phyloP scores from a whole-genome alignment of 23 tunicate genomes.

The Ciona savignyi region DNA sequence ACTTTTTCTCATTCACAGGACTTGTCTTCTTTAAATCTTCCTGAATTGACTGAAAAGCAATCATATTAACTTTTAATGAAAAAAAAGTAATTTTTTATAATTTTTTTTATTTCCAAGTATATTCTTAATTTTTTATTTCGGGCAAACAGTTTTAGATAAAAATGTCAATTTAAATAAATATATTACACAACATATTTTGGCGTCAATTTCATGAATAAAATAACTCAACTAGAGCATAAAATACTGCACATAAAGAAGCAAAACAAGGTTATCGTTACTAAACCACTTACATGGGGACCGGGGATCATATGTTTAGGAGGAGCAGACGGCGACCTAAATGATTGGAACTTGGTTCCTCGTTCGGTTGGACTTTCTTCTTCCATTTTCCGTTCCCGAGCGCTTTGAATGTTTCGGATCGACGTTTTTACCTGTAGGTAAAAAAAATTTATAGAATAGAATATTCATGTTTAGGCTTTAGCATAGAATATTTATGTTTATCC shows the following conservation, averaged over 20 bases:
- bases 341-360: constrained; percentile 29
- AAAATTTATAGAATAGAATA: too few species aligned
- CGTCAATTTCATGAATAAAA: too few species aligned
- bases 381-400: constrained; percentile 35
- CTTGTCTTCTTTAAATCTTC: not conserved
- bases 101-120: not conserved
- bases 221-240: too few species aligned
- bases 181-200: too few species aligned
- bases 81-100: not conserved
- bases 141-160: too few species aligned
- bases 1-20: not conserved
- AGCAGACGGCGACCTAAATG: constrained; percentile 87
- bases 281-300: constrained; percentile 54
- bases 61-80: too few species aligned
- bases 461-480: too few species aligned
- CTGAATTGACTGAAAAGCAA: too few species aligned
- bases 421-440: constrained; percentile 14
- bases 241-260: too few species aligned
- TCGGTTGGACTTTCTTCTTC: constrained; percentile 25
- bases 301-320: constrained; percentile 85
- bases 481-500: too few species aligned
- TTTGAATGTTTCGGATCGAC: constrained; percentile 34
- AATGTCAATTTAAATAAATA: too few species aligned
- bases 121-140: not conserved
- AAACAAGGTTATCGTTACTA: not conserved